A percentile compares a stretch with the other conserved stretches of the same genome.
Evolutionary conservation across 2,888 invertebrate genomes (phyloP).

Genomic region (Drosophila mettleri): DNA sequence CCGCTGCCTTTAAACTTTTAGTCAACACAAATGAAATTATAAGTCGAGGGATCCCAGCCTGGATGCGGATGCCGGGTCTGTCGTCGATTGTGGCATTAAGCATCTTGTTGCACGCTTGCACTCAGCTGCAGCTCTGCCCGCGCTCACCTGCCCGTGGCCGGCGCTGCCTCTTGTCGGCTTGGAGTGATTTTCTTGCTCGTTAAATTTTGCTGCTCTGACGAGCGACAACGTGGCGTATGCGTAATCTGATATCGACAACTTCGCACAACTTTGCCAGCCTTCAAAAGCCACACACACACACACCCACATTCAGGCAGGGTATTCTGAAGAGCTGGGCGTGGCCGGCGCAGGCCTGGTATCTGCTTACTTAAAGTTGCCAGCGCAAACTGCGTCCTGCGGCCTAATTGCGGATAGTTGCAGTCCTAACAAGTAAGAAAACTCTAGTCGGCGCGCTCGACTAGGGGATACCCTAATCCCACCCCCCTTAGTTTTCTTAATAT

Average conservation of each 20-base stretch:
- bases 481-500: no score
- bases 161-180: constrained; percentile 3
- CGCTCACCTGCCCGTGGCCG: neutral
- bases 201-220: constrained; percentile 63
- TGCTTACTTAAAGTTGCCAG: constrained; percentile 25
- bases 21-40: constrained; percentile 71
- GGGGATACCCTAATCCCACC: no score
- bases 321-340: constrained; percentile 6
- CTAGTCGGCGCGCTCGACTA: no score
- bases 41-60: constrained; percentile 58
- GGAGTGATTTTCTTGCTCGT: constrained; percentile 74
- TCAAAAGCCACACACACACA: constrained; percentile 20
- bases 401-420: constrained; percentile 35
- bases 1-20: constrained; percentile 50
- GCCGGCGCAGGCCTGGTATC: constrained; percentile 6
- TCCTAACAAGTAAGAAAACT: no score
- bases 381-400: constrained; percentile 23
- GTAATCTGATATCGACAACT: constrained; percentile 70
- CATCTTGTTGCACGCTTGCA: constrained; percentile 35
- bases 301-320: constrained; percentile 11
- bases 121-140: neutral
- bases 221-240: constrained; percentile 69
- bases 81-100: constrained; percentile 36
- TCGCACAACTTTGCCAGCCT: constrained; percentile 32
- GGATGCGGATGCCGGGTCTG: constrained; percentile 19